Conservation (phyloP, 2,797 vertebrate genomes). For the Mycteria americana region DNA sequence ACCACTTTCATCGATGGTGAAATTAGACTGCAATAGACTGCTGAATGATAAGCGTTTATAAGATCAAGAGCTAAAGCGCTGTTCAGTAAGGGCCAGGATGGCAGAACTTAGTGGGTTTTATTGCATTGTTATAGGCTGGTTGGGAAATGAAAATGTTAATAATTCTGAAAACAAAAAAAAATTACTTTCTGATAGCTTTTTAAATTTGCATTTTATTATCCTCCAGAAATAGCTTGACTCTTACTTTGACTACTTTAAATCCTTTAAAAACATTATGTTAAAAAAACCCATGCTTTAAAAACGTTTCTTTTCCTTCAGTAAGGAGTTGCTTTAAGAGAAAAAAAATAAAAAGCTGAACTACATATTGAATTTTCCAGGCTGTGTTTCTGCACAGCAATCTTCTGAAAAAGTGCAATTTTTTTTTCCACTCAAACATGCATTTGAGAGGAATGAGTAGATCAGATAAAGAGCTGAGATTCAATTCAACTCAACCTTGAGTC, state of each 20-base stretch:
- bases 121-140: background rate
- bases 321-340: constrained; percentile 58
- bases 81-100: background rate
- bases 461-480: constrained; percentile 81
- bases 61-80: background rate
- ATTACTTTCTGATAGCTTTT: background rate
- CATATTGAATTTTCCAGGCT: constrained; percentile 79
- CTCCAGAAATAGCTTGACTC: background rate
- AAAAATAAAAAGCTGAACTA: constrained; percentile 58
- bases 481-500: constrained; percentile 83
- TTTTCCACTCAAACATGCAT: constrained; percentile 79
- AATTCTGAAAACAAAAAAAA: background rate
- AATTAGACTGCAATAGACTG: background rate
- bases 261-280: constrained; percentile 37
- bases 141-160: background rate
- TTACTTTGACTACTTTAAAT: constrained; percentile 55
- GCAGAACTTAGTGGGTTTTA: background rate
- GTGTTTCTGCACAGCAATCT: constrained; percentile 77
- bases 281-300: background rate
- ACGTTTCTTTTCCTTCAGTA: constrained; percentile 3
- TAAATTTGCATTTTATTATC: background rate
- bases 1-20: background rate
- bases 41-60: background rate
- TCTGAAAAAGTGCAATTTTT: constrained; percentile 78
- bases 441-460: constrained; percentile 82